Base-by-base conservation (phyloP, 2,113 vertebrate species). In the Aldabrachelys gigantea region DNA sequence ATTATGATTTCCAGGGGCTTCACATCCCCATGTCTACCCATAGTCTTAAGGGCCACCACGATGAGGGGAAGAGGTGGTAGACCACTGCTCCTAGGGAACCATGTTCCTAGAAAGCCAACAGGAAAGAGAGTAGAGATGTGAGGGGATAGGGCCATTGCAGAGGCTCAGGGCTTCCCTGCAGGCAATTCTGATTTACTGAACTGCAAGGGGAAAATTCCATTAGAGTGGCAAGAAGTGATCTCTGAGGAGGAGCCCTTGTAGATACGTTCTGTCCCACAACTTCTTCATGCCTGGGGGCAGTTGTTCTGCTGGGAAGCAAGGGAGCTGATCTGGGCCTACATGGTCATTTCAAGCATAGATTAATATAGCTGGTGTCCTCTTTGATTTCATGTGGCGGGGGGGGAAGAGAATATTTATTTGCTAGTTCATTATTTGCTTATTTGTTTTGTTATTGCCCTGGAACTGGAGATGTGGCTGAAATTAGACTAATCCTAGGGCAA, bases 401-500 rank as follows among this genome's bases (percentile, higher is more conserved):
- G 17, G 59, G 65, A 6, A 31, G 27, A 1, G 17, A 38, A 38
- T 38, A 9, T 72, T 19, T 38, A 62, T 69, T n/a, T 14, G 50
- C 14, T 50, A 50, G 50, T 50, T 50, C 12, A 13, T 50, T n/a
- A 1, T 10, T n/a, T 17, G 14, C 17, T 65, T 8, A 4, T 38
- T 72, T 17, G 8, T 38, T 72, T 72, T 72, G 65, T 69, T 69
- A 38, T 38, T 38, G 35, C 35, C n/a, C 65, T 72, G n/a, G n/a
- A 38, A 72, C n/a, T 38, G 9, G 38, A 38, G 8, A 72, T 38
- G 65, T 72, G 65, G 65, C 19, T 72, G 19, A 72, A 72, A 38
- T 72, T 72, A 38, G n/a, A 38, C 65, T 72, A 72, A 72, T 38
- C 17, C 82, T 89, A 88, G 91, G 93, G 88, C 69, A 94, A 90